Conservation (phyloP, 2,797 vertebrate genomes). For the Eulemur coronatus region DNA sequence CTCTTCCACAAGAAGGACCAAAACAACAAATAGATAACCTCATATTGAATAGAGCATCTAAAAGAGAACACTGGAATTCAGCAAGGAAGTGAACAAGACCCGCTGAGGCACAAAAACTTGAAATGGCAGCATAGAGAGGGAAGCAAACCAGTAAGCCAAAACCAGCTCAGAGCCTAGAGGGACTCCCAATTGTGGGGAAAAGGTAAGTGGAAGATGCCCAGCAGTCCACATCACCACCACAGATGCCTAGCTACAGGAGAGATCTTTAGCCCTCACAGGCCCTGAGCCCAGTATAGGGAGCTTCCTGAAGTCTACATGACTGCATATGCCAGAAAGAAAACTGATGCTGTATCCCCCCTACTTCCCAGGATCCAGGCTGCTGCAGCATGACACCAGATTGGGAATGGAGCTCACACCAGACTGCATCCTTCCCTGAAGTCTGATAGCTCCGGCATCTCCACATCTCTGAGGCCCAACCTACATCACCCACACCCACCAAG, state of each 20-base stretch:
- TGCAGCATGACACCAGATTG: not conserved
- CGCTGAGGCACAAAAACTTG: not conserved
- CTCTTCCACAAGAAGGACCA: not conserved
- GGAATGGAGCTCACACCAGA: not conserved
- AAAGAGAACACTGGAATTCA: not conserved
- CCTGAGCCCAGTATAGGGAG: not conserved
- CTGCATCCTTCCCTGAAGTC: not conserved
- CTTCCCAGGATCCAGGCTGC: not conserved
- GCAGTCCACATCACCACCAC: not conserved
- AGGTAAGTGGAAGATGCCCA: not conserved
- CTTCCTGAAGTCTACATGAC: not conserved
- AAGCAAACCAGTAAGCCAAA: not conserved
- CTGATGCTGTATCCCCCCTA: not conserved
- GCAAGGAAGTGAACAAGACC: not conserved
- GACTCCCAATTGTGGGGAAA: not conserved
- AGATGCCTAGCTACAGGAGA: not conserved
- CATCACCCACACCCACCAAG: not conserved
- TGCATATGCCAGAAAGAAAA: not conserved
- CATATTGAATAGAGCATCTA: not conserved
- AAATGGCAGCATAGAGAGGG: not conserved
- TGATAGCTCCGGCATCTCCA: not conserved
- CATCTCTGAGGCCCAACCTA: not conserved
- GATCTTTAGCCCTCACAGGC: not conserved
- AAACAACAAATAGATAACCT: not conserved
- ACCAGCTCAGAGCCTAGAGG: not conserved